Conservation (phyloP, 1,140 invertebrate species). For the Drosophila kepulauana region DNA sequence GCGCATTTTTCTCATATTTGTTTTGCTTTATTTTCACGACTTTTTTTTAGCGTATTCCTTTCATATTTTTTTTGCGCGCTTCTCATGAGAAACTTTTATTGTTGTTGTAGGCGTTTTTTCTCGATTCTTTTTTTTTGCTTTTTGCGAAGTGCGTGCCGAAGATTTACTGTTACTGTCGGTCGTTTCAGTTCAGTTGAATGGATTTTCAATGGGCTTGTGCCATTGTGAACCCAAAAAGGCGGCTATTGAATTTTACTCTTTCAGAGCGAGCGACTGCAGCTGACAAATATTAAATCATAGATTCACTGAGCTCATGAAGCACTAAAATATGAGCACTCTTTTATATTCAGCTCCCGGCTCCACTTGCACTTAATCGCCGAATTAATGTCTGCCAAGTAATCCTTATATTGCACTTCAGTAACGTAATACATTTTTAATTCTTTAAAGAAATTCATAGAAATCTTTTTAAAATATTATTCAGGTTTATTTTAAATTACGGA, state of each 20-base stretch:
- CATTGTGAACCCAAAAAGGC: not conserved
- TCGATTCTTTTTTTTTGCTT: not conserved
- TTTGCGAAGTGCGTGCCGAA: slow-evolving; percentile 28
- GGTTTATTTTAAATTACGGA: too few relatives aligned
- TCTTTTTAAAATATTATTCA: not conserved
- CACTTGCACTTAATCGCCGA: not conserved
- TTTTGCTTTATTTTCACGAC: slow-evolving; percentile 13
- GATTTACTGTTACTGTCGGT: slow-evolving; percentile 29
- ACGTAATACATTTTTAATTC: too few relatives aligned
- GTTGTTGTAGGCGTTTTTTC: slow-evolving; percentile 19
- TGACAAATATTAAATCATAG: slow-evolving; percentile 33
- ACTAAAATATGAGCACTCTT: not conserved
- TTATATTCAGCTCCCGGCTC: not conserved
- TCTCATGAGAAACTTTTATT: slow-evolving; percentile 40
- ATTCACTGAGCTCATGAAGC: not conserved
- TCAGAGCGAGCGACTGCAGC: slow-evolving; percentile 2
- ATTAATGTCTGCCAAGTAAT: not conserved
- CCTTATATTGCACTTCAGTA: too few relatives aligned
- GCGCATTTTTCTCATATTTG: slow-evolving; percentile 49
- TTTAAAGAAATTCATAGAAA: not conserved
- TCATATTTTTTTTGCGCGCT: not conserved
- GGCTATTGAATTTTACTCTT: slow-evolving; percentile 16
- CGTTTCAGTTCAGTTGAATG: slow-evolving; percentile 31
- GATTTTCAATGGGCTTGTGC: slow-evolving; percentile 18
- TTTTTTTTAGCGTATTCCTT: slow-evolving; percentile 19